A percentile compares a stretch with the other conserved stretches of the same genome.
These are phyloP conservation scores for Rhagologus leucostigma DNA, from an alignment of 2,113 vertebrate species.

Conservation along the genomic window DNA sequence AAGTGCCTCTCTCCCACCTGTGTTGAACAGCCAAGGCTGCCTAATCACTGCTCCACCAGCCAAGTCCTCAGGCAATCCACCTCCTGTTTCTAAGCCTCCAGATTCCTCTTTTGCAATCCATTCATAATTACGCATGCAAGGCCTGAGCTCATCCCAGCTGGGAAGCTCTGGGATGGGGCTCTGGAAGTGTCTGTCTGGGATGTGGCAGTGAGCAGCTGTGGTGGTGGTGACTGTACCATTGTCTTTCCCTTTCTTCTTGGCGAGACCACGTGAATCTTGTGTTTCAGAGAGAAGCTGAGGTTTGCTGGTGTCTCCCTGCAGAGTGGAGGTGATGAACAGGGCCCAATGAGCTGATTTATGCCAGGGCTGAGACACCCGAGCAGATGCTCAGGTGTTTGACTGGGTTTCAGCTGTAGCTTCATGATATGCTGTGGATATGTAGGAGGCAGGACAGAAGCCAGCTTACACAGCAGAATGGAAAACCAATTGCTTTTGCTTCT, in stretches of 20 bases:
- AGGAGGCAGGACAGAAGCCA: not conserved
- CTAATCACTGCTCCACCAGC: not conserved
- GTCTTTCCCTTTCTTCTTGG: not conserved
- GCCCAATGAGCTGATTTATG: not conserved
- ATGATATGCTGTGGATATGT: no score
- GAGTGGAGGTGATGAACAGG: not conserved
- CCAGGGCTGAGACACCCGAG: not conserved
- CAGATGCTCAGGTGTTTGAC: not conserved
- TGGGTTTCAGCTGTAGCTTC: not conserved
- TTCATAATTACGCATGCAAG: rapidly evolving
- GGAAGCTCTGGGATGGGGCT: not conserved
- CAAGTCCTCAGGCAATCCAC: not conserved
- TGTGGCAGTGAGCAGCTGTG: rapidly evolving
- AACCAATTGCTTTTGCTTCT: not conserved
- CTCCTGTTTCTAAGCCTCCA: not conserved
- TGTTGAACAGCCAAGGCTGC: not conserved
- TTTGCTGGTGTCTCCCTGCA: not conserved
- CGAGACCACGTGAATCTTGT: rapidly evolving
- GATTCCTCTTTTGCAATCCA: not conserved
- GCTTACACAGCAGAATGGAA: not conserved
- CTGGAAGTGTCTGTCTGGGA: not conserved
- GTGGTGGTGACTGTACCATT: not conserved
- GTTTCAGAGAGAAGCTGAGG: not conserved
- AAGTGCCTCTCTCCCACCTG: not conserved
- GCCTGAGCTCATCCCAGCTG: not conserved